phyloP scores from a whole-genome alignment of 2,888 invertebrate genomes.

The Exephanes ischioxanthus region DNA sequence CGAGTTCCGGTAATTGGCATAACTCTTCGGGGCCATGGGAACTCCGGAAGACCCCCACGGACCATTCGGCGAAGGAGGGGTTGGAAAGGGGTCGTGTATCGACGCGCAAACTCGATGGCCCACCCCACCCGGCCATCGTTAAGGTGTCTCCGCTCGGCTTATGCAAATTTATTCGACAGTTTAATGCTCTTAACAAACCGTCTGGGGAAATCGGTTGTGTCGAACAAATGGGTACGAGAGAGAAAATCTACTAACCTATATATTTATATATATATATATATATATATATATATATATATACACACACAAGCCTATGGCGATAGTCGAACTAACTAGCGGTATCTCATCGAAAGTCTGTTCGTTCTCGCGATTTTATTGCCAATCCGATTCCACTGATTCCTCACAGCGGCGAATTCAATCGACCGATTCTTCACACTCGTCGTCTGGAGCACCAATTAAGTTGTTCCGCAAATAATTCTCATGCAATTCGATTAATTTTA shows the following conservation, averaged over 20 bases:
- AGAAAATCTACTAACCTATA: conserved; percentile 38
- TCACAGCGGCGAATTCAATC: conserved; percentile 14
- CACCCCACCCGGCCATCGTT: conserved; percentile 17
- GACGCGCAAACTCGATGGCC: conserved; percentile 10
- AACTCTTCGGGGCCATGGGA: conserved; percentile 26
- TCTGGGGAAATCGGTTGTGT: conserved; percentile 47
- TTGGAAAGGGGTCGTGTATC: conserved; percentile 3
- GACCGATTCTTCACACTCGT: background rate
- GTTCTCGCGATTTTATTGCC: conserved; percentile 15
- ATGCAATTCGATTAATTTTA: background rate
- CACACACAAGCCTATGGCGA: background rate
- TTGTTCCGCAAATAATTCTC: background rate
- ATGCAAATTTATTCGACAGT: conserved; percentile 57
- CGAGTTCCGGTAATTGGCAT: conserved; percentile 28
- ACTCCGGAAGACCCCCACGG: background rate
- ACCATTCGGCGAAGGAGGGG: background rate
- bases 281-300: background rate
- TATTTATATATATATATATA: background rate
- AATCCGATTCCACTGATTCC: conserved; percentile 18
- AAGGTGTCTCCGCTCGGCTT: conserved; percentile 43
- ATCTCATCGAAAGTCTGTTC: conserved; percentile 24
- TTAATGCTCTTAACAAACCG: conserved; percentile 57
- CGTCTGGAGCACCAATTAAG: background rate
- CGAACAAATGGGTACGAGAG: conserved; percentile 46
- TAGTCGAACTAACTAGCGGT: background rate